A percentile compares a stretch with the other conserved stretches of the same genome.
These are phyloP conservation scores for Drosophila neotestacea DNA, from an alignment of 2,888 invertebrate genomes.

Conservation along the genomic window DNA sequence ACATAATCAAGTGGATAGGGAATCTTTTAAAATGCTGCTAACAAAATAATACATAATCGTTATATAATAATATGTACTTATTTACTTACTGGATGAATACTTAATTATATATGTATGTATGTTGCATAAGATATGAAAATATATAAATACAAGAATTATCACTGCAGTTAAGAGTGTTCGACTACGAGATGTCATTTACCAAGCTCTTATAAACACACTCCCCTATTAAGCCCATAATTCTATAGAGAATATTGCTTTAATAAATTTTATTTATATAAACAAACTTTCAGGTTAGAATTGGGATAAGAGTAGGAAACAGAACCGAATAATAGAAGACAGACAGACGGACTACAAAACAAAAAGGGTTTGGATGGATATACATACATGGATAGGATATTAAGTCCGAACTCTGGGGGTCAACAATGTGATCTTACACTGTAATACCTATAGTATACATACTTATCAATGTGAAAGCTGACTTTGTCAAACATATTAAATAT, in stretches of 20 bases:
- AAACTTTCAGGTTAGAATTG: background rate
- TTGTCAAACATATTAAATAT: slow-evolving; percentile 6
- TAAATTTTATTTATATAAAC: background rate
- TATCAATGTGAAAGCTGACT: slow-evolving; percentile 25
- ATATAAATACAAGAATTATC: background rate
- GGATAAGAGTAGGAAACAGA: background rate
- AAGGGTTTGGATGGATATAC: slow-evolving; percentile 1
- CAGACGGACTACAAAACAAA: background rate
- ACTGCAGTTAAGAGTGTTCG: background rate
- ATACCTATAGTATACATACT: slow-evolving; percentile 12
- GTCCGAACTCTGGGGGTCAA: slow-evolving; percentile 29
- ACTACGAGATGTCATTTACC: slow-evolving; percentile 2
- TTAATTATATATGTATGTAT: background rate
- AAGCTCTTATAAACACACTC: background rate
- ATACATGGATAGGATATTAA: slow-evolving; percentile 10
- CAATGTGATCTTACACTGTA: slow-evolving; percentile 12
- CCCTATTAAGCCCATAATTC: background rate
- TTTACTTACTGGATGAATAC: slow-evolving; percentile 2
- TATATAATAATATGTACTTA: background rate
- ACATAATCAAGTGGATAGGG: slow-evolving; percentile 4
- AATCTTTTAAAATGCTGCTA: slow-evolving; percentile 6
- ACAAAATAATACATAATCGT: slow-evolving; percentile 25
- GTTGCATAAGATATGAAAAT: slow-evolving; percentile 4
- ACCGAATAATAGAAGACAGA: background rate
- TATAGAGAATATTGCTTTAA: background rate